Evolutionary conservation across 2,797 vertebrate genomes (phyloP), one percentile per base, ranked within the genome.

Genomic region (Peromyscus aztecus): DNA sequence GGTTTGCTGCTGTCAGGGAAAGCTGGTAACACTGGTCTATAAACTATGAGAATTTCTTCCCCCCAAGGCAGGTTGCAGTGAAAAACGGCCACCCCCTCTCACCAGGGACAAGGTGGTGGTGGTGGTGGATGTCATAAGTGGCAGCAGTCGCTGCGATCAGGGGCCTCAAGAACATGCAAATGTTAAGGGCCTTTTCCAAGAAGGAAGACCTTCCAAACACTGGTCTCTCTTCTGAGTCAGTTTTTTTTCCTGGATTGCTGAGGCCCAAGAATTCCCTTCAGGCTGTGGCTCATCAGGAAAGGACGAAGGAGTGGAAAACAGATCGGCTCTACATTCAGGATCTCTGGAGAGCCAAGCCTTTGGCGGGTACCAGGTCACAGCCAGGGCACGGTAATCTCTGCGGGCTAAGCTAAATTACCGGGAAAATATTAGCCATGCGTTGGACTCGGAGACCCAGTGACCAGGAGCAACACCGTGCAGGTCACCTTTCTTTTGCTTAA

Each of bases 401-500:
- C 31, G 23, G 23, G n/a, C 17, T 31, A 67, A 12, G 57, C 67
- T 34, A 76, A 71, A 76, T 63, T 59, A 75, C 43, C 31, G 34
- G 83, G 24, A 65, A 80, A 63, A 65, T 21, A 75, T 57, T 10
- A 17, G 27, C 24, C 52, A 43, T 31, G 65, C 31, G 75, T 27
- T 37, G 21, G 12, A 80, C 23, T n/a, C 23, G 21, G 3, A 81
- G 81, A 43, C 57, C 86, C 49, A 40, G 16, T 6, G 46, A 57
- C 2, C 4, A 75, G 73, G 77, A 83, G 12, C 40, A 75, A 57
- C 19, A 19, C 29, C 5, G 0, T 55, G 14, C 75, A 65, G 91
- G 73, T n/a, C 37, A 57, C 16, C 61, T 94, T 81, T 71, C 77
- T 65, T 94, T 78, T 55, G 67, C 73, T 76, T 96, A 71, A 43